These are phyloP conservation scores for Spongia lamella DNA, from an alignment of 37 sponge, comb jelly and placozoan species.

Conservation along the genomic window DNA sequence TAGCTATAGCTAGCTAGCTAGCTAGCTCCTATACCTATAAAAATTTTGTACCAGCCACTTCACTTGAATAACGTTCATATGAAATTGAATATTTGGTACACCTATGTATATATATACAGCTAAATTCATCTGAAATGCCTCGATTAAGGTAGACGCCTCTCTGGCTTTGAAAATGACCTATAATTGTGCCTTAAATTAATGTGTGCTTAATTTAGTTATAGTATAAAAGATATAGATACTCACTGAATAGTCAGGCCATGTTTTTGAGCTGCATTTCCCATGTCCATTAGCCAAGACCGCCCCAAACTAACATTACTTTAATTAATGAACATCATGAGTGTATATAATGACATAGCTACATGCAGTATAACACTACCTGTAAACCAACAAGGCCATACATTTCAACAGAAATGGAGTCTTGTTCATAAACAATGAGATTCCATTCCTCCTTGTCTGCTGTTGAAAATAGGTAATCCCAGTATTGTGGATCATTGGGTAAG, in stretches of 20 bases:
- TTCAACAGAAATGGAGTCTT: too few relatives aligned
- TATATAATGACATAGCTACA: neutral
- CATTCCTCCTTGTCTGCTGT: neutral
- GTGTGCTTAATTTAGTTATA: too few relatives aligned
- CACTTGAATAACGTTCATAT: neutral
- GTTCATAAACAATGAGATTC: too few relatives aligned
- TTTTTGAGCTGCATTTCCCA: slow-evolving; percentile 44
- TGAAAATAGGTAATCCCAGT: neutral
- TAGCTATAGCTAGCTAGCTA: too few relatives aligned
- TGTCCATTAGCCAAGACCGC: slow-evolving; percentile 42
- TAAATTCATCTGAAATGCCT: too few relatives aligned
- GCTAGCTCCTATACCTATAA: too few relatives aligned
- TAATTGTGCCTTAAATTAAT: too few relatives aligned
- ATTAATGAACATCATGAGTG: neutral
- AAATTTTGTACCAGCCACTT: too few relatives aligned
- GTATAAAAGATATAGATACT: too few relatives aligned
- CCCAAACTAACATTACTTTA: slow-evolving; percentile 24
- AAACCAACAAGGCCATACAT: neutral
- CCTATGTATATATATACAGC: neutral
- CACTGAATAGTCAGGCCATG: slow-evolving; percentile 49
- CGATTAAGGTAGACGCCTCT: too few relatives aligned
- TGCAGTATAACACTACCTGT: neutral
- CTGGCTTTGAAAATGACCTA: too few relatives aligned
- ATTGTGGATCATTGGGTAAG: too few relatives aligned
- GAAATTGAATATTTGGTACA: neutral